These are phyloP conservation scores for Cheilosia grossa DNA, from an alignment of 2,888 invertebrate genomes.

Conservation along the genomic window DNA sequence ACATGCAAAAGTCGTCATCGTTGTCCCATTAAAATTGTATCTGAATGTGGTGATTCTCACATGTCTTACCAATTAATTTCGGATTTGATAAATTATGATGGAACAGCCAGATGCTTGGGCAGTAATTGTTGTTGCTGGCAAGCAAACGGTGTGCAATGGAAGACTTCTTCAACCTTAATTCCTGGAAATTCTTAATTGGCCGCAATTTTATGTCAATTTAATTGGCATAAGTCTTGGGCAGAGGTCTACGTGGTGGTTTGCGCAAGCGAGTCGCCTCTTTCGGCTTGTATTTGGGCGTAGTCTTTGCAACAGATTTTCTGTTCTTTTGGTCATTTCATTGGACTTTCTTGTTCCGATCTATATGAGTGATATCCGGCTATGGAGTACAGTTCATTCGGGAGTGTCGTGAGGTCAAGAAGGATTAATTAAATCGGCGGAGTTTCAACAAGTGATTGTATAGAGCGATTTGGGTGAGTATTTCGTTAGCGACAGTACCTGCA, in stretches of 20 bases:
- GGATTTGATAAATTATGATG: slow-evolving; percentile 69
- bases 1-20: slow-evolving; percentile 11
- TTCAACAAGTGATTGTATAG: not conserved
- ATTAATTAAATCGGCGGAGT: slow-evolving; percentile 20
- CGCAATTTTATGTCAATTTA: slow-evolving; percentile 70
- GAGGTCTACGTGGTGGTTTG: slow-evolving; percentile 14
- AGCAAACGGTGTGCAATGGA: slow-evolving; percentile 32
- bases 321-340: slow-evolving; percentile 28
- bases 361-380: slow-evolving; percentile 42
- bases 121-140: not conserved
- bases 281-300: slow-evolving; percentile 6
- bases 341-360: slow-evolving; percentile 19
- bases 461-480: not conserved
- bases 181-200: slow-evolving; percentile 74
- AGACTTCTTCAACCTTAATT: slow-evolving; percentile 68
- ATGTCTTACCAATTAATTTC: slow-evolving; percentile 69
- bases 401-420: slow-evolving; percentile 39
- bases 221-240: slow-evolving; percentile 42
- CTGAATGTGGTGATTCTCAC: slow-evolving; percentile 58
- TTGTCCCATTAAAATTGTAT: slow-evolving; percentile 21
- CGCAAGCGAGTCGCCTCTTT: not conserved
- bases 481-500: no score
- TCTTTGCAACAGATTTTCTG: slow-evolving; percentile 17
- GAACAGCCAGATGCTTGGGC: slow-evolving; percentile 40
- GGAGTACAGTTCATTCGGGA: slow-evolving; percentile 13